phyloP scores from a whole-genome alignment of 2,797 vertebrate genomes.

The Myotis findleyi region DNA sequence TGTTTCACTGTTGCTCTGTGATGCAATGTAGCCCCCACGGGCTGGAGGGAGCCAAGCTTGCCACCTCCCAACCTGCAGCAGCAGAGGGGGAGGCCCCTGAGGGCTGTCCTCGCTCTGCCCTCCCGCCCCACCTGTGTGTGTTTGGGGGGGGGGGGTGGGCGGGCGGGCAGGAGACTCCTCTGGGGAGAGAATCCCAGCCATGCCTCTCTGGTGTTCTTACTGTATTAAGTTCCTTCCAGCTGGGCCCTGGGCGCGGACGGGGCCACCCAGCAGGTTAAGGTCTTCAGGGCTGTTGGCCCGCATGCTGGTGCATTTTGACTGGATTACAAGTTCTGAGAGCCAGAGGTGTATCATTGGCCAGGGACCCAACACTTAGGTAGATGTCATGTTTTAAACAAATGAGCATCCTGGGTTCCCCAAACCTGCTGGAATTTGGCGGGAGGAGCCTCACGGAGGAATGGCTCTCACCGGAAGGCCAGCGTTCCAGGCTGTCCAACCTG shows the following conservation, averaged over 20 bases:
- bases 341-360: not conserved
- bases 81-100: no score
- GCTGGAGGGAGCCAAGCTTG: not conserved
- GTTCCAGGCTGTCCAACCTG: rapidly evolving
- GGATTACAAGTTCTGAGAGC: not conserved
- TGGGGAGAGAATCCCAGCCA: no score
- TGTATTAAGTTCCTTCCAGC: no score
- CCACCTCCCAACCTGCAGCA: no score
- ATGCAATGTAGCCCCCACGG: rapidly evolving
- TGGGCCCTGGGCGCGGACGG: no score
- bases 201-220: no score
- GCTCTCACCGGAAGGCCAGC: rapidly evolving
- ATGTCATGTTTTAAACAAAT: not conserved
- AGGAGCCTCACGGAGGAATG: not conserved
- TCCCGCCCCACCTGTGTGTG: no score
- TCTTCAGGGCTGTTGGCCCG: not conserved
- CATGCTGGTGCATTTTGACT: not conserved
- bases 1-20: not conserved
- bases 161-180: no score
- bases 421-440: not conserved
- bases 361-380: not conserved
- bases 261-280: not conserved
- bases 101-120: no score
- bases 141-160: no score
- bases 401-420: not conserved